A percentile compares a stretch with the other conserved stretches of the same genome.
Evolutionary conservation across 2,888 invertebrate genomes (phyloP).

Genomic region (Neoascia interrupta): DNA sequence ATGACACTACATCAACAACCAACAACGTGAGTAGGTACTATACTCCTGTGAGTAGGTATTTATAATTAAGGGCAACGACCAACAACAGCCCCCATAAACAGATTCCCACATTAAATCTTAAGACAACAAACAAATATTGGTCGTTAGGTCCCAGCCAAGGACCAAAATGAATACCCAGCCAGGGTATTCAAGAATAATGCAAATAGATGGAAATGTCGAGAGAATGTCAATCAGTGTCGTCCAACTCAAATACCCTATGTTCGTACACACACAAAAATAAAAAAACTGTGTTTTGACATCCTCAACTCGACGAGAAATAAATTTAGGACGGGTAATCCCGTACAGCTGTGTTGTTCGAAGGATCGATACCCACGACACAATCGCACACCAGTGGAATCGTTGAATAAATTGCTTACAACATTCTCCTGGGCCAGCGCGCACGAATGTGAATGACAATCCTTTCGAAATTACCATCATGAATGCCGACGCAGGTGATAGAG

Average conservation of each 20-base stretch:
- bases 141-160: slow-evolving; percentile 5
- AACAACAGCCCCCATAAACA: too few relatives aligned
- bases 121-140: slow-evolving; percentile 27
- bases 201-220: slow-evolving; percentile 33
- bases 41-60: slow-evolving; percentile 5
- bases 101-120: slow-evolving; percentile 26
- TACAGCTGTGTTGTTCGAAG: slow-evolving; percentile 5
- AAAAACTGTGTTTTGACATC: slow-evolving; percentile 16
- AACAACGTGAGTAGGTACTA: not conserved
- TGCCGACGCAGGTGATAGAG: slow-evolving; percentile 1
- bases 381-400: slow-evolving; percentile 27
- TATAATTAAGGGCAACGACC: slow-evolving; percentile 38
- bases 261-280: too few relatives aligned
- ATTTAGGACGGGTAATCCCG: slow-evolving; percentile 17
- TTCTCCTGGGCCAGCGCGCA: slow-evolving; percentile 1
- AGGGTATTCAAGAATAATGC: slow-evolving; percentile 30
- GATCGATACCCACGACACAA: slow-evolving; percentile 23
- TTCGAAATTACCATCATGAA: slow-evolving; percentile 3
- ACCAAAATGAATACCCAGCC: slow-evolving; percentile 7
- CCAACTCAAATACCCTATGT: slow-evolving; percentile 15
- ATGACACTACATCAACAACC: slow-evolving; percentile 25
- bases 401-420: slow-evolving; percentile 43
- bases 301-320: too few relatives aligned
- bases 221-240: slow-evolving; percentile 47
- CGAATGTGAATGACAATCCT: slow-evolving; percentile 14